A percentile compares a stretch with the other conserved stretches of the same genome.
phyloP scores from a whole-genome alignment of 2,888 invertebrate species.

The Parnassius smintheus region DNA sequence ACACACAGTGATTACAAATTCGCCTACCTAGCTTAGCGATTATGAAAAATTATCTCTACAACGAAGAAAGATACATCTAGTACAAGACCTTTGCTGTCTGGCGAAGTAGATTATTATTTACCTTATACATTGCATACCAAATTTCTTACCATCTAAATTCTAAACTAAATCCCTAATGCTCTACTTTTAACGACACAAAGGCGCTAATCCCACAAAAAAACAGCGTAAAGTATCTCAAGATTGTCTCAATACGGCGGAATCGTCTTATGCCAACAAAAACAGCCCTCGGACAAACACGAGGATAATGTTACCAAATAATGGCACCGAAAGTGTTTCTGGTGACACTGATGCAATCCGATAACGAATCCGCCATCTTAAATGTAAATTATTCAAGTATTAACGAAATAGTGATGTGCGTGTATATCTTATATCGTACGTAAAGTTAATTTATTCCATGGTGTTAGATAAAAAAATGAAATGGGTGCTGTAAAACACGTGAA shows the following conservation, averaged over 20 bases:
- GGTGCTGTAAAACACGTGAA: too few species aligned
- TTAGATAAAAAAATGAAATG: too few species aligned
- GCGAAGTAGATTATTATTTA: too few species aligned
- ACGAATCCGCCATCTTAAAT: constrained; percentile 31
- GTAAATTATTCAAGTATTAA: constrained; percentile 19
- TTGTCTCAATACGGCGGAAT: constrained; percentile 26
- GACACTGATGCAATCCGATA: constrained; percentile 54
- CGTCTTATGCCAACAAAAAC: constrained; percentile 30
- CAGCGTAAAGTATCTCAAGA: constrained; percentile 22
- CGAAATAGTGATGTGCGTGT: constrained; percentile 19
- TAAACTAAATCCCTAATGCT: constrained; percentile 19
- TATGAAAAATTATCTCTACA: too few species aligned
- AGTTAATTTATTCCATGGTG: too few species aligned
- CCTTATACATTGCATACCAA: neutral
- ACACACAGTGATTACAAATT: too few species aligned
- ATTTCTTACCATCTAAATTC: constrained; percentile 7
- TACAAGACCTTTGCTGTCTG: too few species aligned
- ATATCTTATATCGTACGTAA: neutral
- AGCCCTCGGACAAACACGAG: constrained; percentile 40
- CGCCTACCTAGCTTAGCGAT: too few species aligned
- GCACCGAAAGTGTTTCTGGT: constrained; percentile 55
- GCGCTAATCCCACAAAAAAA: constrained; percentile 28
- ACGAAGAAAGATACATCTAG: too few species aligned
- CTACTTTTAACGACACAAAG: constrained; percentile 31
- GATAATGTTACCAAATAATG: constrained; percentile 57